Evolutionary conservation across 2,888 invertebrate genomes (phyloP).

Genomic region (Trissoscelio sp.): DNA sequence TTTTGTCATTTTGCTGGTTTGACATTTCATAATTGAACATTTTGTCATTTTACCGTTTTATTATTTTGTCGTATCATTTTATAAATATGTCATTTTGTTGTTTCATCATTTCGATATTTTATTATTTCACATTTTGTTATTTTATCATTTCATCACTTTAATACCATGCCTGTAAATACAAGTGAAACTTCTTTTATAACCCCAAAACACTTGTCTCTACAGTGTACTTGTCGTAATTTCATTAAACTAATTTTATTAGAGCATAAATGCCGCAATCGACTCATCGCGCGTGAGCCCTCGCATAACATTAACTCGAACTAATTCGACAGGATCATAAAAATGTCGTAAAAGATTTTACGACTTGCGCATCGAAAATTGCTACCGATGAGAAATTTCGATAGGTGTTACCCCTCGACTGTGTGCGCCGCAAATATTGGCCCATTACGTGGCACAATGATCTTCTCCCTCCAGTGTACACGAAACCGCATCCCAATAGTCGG

Average conservation of each 20-base stretch:
- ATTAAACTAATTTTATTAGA: background rate
- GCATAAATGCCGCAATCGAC: background rate
- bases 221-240: no score
- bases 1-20: no score
- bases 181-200: no score
- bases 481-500: slow-evolving; percentile 57
- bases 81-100: no score
- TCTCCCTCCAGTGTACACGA: slow-evolving; percentile 22
- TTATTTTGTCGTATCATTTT: no score
- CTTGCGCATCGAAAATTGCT: slow-evolving; percentile 30
- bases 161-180: no score
- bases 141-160: no score
- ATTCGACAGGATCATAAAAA: slow-evolving; percentile 41
- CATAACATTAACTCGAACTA: slow-evolving; percentile 19
- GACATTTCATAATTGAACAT: no score
- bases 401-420: slow-evolving; percentile 50
- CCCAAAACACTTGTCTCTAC: no score
- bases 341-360: slow-evolving; percentile 46
- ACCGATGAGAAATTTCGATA: slow-evolving; percentile 46
- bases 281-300: slow-evolving; percentile 1
- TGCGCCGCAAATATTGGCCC: slow-evolving; percentile 64
- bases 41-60: no score
- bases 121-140: no score
- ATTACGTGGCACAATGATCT: slow-evolving; percentile 64
- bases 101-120: no score